Conservation (phyloP, 2,888 invertebrate species). For the Rhopalosiphum nymphaeae region DNA sequence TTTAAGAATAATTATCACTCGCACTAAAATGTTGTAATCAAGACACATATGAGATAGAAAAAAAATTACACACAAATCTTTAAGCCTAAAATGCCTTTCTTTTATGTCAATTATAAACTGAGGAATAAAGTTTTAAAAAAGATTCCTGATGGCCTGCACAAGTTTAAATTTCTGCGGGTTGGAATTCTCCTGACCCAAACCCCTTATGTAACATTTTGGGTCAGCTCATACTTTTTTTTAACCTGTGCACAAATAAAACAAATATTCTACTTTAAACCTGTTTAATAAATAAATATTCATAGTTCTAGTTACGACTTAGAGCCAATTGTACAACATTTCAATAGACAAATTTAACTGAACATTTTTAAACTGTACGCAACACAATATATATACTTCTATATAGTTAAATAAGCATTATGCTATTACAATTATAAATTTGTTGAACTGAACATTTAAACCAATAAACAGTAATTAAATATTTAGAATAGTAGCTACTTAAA, state of each 20-base stretch:
- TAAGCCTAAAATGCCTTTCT: conserved; percentile 51
- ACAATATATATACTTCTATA: neutral
- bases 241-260: conserved; percentile 65
- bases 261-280: conserved; percentile 63
- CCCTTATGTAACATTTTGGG: conserved; percentile 61
- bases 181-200: conserved; percentile 64
- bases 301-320: conserved; percentile 44
- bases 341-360: neutral
- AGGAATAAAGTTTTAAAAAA: conserved; percentile 59
- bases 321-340: conserved; percentile 53
- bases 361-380: neutral
- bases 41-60: conserved; percentile 51
- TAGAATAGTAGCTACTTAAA: neutral
- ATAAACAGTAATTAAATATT: neutral
- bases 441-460: neutral
- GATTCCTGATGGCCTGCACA: conserved; percentile 61
- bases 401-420: neutral
- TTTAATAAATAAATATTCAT: conserved; percentile 17
- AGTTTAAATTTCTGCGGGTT: conserved; percentile 64
- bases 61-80: conserved; percentile 63
- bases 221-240: conserved; percentile 62
- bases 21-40: conserved; percentile 39
- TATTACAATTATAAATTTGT: neutral
- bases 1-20: conserved; percentile 56
- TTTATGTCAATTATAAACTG: conserved; percentile 56